Evolutionary conservation across 2,888 invertebrate genomes (phyloP), one percentile per base, ranked within the genome.

Genomic region (Tortrix viridana): DNA sequence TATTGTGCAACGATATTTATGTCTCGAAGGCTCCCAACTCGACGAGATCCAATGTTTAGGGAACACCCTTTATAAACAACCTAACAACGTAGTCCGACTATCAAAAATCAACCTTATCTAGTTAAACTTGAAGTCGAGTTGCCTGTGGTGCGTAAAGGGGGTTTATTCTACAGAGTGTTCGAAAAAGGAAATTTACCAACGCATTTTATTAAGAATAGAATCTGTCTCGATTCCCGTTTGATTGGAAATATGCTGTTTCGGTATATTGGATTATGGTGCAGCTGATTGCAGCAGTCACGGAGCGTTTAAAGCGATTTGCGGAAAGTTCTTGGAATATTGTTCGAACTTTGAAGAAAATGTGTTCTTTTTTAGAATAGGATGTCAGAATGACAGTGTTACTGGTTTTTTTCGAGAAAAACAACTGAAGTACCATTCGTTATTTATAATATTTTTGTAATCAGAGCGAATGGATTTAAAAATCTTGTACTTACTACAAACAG

Each of bases 1-100:
- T 88, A 89, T 89, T 89, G 88, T 91, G 86, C 87, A 89, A 80
- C 81, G 86, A 88, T 90, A 90, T 91, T 89, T 91, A 89, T 89
- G 89, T 79, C 78, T 22, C 32, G 32, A 80, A 76, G 82, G 80
- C 84, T 80, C 83, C 82, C 77, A 79, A 84, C 80, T 83, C 77
- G 80, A 83, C 77, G 69, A 78, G 76, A 82, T 80, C 78, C 80
- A 76, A 84, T 79, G 82, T 81, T 80, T 76, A 69, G 69, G 59
- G 26, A 52, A 65, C 65, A 69, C 65, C 64, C 61, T 67, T 49
- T 55, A 65, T 52, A 71, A 73, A 71, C 53, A 66, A 22, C 71
- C 22, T 65, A 76, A 72, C 58, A 23, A 50, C 18, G 32, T 9
- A 12, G 23, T 2, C 5, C 0, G 1, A 0, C n/a, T 65, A 61